Base-by-base conservation (phyloP, 2,888 invertebrate genomes). In the Cerceris ruficornis region DNA sequence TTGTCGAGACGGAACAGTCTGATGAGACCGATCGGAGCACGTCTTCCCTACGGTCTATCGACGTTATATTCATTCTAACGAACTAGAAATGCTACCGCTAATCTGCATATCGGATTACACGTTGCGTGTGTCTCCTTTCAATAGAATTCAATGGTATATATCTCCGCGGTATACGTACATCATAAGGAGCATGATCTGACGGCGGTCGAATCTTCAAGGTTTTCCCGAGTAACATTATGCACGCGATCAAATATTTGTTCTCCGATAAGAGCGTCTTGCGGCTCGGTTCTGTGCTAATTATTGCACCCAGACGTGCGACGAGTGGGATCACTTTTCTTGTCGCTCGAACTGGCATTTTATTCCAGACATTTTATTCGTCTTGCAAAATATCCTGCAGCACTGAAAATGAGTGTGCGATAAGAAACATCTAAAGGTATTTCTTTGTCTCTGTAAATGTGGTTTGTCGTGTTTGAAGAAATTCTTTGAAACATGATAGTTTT, bases 31-130 rank as follows among this genome's bases (percentile, higher is more conserved):
- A 64, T 64, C 54, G 54, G 39, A 11, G 41, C 13, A 46, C 54
- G 49, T 50, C 62, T 50, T 62, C 62, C 17, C 15, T 5, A 7
- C n/a, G 8, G 28, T 28, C 57, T 57, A 62, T 41, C 46, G 14
- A 55, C 49, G 46, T 14, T 58, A 46, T 14, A 39, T 11, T 43
- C 57, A 58, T 58, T 43, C 52, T 28, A 13, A 66, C 66, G 39
- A 60, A 66, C 66, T 54, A 60, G 66, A 60, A 65, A 60, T 17
- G 49, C 66, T 41, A 49, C 60, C n/a, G 66, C 59, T 71, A 65
- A 71, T 71, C 65, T 59, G 52, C 71, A 64, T 64, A 71, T 65
- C 71, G 43, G 65, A 71, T 71, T 59, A 59, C 59, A 65, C 17
- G 28, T 15, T 52, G 43, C 42, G 59, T 28, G 42, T 58, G 59